Evolutionary conservation across 53 echinoderm and acorn worm genomes (phyloP).

Genomic region (Patiria pectinifera): DNA sequence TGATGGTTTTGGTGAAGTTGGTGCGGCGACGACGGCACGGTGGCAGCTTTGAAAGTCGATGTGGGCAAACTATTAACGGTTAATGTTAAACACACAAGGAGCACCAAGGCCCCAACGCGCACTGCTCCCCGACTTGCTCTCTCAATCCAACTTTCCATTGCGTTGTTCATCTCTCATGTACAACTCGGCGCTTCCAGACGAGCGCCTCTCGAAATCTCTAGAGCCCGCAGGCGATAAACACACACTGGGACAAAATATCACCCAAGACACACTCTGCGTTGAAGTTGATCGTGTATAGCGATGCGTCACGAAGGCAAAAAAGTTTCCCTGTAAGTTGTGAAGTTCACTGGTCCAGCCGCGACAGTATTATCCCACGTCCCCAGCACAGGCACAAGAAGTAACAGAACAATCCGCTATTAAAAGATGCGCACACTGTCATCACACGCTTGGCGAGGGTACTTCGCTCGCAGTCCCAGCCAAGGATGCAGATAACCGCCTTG

Average conservation of each 20-base stretch:
- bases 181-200: neutral
- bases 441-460: slow-evolving; percentile 41
- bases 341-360: neutral
- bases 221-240: slow-evolving; percentile 47
- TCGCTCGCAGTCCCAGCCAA: slow-evolving; percentile 58
- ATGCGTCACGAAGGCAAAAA: slow-evolving; percentile 27
- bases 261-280: slow-evolving; percentile 45
- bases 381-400: neutral
- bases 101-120: slow-evolving; percentile 43
- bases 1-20: slow-evolving; percentile 25
- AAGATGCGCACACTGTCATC: slow-evolving; percentile 50
- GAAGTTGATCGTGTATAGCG: slow-evolving; percentile 39
- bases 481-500: slow-evolving; percentile 61
- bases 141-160: slow-evolving; percentile 54
- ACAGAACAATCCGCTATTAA: slow-evolving; percentile 32
- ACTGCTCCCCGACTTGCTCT: slow-evolving; percentile 16
- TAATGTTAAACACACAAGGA: slow-evolving; percentile 56
- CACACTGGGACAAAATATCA: neutral
- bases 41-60: slow-evolving; percentile 25
- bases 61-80: slow-evolving; percentile 30
- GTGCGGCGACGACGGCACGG: slow-evolving; percentile 30
- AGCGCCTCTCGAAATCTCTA: slow-evolving; percentile 21
- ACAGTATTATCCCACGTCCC: slow-evolving; percentile 38
- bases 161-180: slow-evolving; percentile 25
- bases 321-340: slow-evolving; percentile 28